phyloP scores from a whole-genome alignment of 1,140 invertebrate genomes.

The Archegozetes longisetosus region DNA sequence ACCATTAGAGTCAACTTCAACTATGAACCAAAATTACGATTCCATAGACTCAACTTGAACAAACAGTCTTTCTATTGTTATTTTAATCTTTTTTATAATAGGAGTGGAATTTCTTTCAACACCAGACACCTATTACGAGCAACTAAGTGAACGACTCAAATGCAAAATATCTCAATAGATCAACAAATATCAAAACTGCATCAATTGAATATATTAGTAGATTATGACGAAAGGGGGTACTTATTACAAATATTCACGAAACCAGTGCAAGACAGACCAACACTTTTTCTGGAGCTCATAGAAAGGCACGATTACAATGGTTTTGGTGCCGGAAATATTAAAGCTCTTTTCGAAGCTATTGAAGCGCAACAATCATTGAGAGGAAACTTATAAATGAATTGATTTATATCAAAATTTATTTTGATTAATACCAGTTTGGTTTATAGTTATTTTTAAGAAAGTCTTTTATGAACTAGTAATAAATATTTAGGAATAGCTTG shows the following conservation, averaged over 20 bases:
- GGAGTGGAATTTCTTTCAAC: constrained; percentile 15
- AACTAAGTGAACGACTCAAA: constrained; percentile 55
- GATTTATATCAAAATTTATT: too few relatives aligned
- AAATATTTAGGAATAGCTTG: too few relatives aligned
- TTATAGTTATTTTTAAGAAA: too few relatives aligned
- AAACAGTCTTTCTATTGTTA: too few relatives aligned
- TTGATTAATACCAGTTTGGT: too few relatives aligned
- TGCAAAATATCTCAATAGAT: constrained; percentile 57
- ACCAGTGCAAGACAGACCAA: constrained; percentile 93
- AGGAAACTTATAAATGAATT: constrained; percentile 61
- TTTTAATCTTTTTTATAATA: not conserved
- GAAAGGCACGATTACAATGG: constrained; percentile 90
- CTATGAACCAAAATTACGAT: too few relatives aligned
- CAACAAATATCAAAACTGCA: constrained; percentile 66
- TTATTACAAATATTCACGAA: constrained; percentile 96
- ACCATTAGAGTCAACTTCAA: too few relatives aligned
- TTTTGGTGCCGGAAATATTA: constrained; percentile 98
- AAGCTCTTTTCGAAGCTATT: constrained; percentile 93
- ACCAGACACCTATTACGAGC: constrained; percentile 54
- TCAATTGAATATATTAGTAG: constrained; percentile 82
- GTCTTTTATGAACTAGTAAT: too few relatives aligned
- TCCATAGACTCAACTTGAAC: too few relatives aligned
- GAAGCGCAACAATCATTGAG: constrained; percentile 87
- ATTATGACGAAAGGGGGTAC: constrained; percentile 96
- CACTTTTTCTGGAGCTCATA: constrained; percentile 91